Evolutionary conservation across 1,140 invertebrate genomes (phyloP).

Genomic region (Cherax quadricarinatus): DNA sequence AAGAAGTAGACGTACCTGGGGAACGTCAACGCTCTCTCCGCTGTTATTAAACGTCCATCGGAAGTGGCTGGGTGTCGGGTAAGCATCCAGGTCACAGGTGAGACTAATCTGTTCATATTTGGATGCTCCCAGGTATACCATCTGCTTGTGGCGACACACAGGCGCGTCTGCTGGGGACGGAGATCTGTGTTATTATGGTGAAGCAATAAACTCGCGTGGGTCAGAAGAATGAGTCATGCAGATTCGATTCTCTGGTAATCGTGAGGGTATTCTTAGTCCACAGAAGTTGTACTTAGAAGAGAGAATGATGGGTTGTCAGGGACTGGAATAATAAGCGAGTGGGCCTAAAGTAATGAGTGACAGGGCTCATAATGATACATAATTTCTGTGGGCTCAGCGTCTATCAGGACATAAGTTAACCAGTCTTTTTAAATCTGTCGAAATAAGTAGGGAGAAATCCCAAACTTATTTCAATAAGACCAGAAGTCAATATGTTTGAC

Average conservation of each 20-base stretch:
- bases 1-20: constrained; percentile 5
- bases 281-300: too few relatives aligned
- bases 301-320: neutral
- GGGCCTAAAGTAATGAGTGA: neutral
- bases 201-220: too few relatives aligned
- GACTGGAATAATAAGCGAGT: neutral
- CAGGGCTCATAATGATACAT: neutral
- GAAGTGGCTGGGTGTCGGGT: constrained; percentile 68
- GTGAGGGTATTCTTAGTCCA: too few relatives aligned
- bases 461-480: neutral
- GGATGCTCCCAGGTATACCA: constrained; percentile 48
- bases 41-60: constrained; percentile 73
- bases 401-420: neutral
- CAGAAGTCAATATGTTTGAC: neutral
- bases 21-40: constrained; percentile 54
- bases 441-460: neutral
- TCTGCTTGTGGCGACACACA: constrained; percentile 35
- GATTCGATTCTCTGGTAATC: too few relatives aligned
- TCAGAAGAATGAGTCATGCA: too few relatives aligned
- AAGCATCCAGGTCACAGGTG: constrained; percentile 72
- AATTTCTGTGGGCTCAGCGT: too few relatives aligned
- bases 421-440: neutral
- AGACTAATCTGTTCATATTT: constrained; percentile 66
- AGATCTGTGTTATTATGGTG: neutral
- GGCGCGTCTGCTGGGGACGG: constrained; percentile 53